These are phyloP conservation scores for Drosophila rellima DNA, from an alignment of 2,888 invertebrate species.

Conservation along the genomic window DNA sequence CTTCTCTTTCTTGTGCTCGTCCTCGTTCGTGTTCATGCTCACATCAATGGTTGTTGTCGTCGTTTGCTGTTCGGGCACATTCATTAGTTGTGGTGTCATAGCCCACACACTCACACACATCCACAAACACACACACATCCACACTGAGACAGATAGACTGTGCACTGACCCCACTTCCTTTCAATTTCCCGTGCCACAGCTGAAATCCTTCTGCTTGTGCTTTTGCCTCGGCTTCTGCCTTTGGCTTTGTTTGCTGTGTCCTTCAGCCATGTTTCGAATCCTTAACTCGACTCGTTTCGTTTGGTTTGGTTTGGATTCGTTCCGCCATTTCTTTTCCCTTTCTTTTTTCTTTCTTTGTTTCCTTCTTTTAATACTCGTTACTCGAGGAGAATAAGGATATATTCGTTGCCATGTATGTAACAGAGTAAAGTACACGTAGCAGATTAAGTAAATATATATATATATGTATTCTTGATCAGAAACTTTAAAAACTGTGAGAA, in stretches of 20 bases:
- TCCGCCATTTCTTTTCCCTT: conserved; percentile 23
- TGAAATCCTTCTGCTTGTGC: conserved; percentile 43
- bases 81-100: conserved; percentile 64
- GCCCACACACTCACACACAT: conserved; percentile 27
- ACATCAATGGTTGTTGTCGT: conserved; percentile 12
- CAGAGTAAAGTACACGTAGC: too few relatives aligned
- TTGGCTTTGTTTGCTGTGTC: conserved; percentile 50
- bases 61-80: conserved; percentile 52
- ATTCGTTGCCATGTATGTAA: not conserved
- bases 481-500: not conserved
- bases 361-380: conserved; percentile 22
- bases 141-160: conserved; percentile 27
- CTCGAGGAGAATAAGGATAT: not conserved
- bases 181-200: conserved; percentile 53
- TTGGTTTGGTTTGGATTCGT: conserved; percentile 41
- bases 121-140: not conserved
- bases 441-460: too few relatives aligned
- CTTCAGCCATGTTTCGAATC: conserved; percentile 52
- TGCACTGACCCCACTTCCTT: conserved; percentile 65
- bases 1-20: not conserved
- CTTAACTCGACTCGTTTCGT: conserved; percentile 36
- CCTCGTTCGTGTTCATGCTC: conserved; percentile 3
- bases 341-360: conserved; percentile 29
- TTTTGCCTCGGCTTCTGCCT: conserved; percentile 20
- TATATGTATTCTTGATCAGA: too few relatives aligned